Base-by-base conservation (phyloP, 2,113 vertebrate genomes). In the Paradoxurus hermaphroditus region DNA sequence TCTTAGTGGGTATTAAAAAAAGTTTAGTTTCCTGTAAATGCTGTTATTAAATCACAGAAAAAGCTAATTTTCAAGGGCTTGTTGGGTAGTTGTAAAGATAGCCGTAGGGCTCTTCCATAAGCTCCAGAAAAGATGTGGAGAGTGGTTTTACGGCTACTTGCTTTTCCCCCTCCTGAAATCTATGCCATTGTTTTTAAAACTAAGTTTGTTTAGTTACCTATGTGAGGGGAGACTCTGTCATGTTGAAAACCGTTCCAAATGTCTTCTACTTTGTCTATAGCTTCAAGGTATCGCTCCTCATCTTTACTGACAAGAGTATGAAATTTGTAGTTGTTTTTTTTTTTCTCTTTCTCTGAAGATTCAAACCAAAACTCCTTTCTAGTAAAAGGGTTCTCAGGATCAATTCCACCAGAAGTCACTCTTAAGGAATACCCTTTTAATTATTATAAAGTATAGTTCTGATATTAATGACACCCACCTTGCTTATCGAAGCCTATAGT, bases 1-100 rank as follows among this genome's bases (percentile, higher is more conserved):
- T 97, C 90, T 96, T 91, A 78, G 87, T 3, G 81, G 92, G 29
- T 95, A 96, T 97, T 97, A 34, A 87, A 84, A 94, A 98, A 96
- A 25, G 0, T 94, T 98, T 96, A 97, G 95, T 92, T 91, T 95
- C 41, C 62, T 79, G 59, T 77, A 97, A 98, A 82, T 96, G 75
- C 36, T 95, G 49, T 96, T 97, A 98, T 91, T 98, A 98, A 98
- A 98, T 98, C 97, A 98, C 92, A 97, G 82, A 86, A 31, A 82
- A 91, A 49, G 44, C 53, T 97, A 2, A 27, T 95, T 98, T 97
- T 95, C 86, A 88, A 95, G 91, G 97, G 84, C 77, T 97, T 94
- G 86, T 93, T 98, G 85, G 79, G 51, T 91, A 59, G 34, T 81
- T 94, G 34, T 97, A 93, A 97, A 97, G 97, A 95, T 44, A 79